phyloP scores from a whole-genome alignment of 2,113 vertebrate genomes.

The Aptenodytes patagonicus region DNA sequence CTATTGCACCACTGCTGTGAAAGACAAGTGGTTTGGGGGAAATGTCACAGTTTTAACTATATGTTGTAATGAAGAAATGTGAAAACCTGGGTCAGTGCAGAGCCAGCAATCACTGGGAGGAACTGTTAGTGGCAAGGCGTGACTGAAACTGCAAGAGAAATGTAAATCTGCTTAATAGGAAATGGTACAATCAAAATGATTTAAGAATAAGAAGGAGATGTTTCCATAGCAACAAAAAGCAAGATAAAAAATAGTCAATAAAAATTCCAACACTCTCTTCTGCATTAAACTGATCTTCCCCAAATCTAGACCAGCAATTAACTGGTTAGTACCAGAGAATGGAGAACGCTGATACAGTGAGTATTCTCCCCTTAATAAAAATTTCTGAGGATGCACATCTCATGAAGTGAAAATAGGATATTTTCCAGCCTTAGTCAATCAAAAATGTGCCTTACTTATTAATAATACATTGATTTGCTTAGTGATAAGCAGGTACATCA shows the following conservation, averaged over 20 bases:
- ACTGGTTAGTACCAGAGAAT: background rate
- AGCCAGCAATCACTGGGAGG: fast-evolving
- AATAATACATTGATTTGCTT: background rate
- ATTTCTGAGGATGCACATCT: background rate
- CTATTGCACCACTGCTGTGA: fast-evolving
- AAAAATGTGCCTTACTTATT: background rate
- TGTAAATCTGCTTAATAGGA: background rate
- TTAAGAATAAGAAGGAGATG: background rate
- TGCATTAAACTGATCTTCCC: background rate
- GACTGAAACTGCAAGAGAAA: background rate
- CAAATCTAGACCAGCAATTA: background rate
- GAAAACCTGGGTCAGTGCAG: background rate
- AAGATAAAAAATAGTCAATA: background rate
- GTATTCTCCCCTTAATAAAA: background rate
- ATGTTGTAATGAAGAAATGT: background rate
- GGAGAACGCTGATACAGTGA: background rate
- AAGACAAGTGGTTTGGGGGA: fast-evolving
- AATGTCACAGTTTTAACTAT: background rate
- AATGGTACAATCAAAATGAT: background rate
- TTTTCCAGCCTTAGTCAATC: background rate
- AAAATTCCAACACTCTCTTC: background rate
- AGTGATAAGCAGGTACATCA: background rate
- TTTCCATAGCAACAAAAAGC: background rate
- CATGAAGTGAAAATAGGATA: background rate
- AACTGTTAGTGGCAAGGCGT: background rate